Conservation (phyloP, 2,888 invertebrate species). For the Limnephilus lunatus region DNA sequence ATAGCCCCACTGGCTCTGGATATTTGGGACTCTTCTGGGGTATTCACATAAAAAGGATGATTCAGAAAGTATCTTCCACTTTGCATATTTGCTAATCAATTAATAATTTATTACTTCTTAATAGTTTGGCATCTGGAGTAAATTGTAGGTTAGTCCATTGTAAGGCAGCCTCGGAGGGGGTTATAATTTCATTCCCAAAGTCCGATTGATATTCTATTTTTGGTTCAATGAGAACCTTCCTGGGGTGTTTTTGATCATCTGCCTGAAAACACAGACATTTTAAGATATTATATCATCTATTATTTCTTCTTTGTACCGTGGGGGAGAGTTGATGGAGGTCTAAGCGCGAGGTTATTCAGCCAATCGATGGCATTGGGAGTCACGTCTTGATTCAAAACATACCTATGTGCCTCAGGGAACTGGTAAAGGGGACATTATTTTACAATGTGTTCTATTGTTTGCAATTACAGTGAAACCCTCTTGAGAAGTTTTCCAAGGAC, state of each 20-base stretch:
- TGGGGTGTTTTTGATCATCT: not conserved
- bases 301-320: no score
- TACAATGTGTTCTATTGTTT: not conserved
- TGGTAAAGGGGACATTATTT: not conserved
- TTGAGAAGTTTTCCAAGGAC: no score
- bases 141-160: constrained; percentile 67
- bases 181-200: constrained; percentile 67
- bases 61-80: not conserved
- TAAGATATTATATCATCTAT: no score
- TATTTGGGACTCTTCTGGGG: no score
- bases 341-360: not conserved
- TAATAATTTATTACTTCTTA: constrained; percentile 63
- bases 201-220: constrained; percentile 67
- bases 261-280: constrained; percentile 18
- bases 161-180: constrained; percentile 64
- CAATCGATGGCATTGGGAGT: not conserved
- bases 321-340: no score
- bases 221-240: constrained; percentile 57
- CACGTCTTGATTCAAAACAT: not conserved
- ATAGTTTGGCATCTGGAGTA: constrained; percentile 63
- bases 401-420: not conserved
- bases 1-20: no score
- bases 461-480: no score
- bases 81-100: not conserved
- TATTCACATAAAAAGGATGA: not conserved